These are phyloP conservation scores for Polydesmus complanatus DNA, from an alignment of 2,888 invertebrate genomes.

Conservation along the genomic window DNA sequence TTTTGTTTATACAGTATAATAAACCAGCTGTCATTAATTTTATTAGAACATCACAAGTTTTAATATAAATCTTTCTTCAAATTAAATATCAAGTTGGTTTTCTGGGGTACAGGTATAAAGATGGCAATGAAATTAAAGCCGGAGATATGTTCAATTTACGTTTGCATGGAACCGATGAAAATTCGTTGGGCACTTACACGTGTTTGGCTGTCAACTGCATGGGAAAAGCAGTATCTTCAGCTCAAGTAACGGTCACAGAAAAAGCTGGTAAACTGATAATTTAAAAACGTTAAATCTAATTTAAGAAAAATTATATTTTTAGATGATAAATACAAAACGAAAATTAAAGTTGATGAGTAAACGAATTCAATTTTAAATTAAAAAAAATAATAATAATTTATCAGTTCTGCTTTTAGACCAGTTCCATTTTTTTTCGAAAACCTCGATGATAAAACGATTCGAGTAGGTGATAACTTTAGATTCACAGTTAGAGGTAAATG, in stretches of 20 bases:
- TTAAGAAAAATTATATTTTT: background rate
- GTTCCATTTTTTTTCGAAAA: slow-evolving; percentile 13
- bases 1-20: too few species aligned
- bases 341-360: slow-evolving; percentile 12
- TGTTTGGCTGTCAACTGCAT: slow-evolving; percentile 80
- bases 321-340: slow-evolving; percentile 11
- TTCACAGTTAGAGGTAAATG: slow-evolving; percentile 17
- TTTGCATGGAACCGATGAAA: slow-evolving; percentile 60
- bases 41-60: too few species aligned
- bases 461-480: slow-evolving; percentile 16
- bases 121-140: slow-evolving; percentile 49
- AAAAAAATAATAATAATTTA: background rate
- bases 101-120: slow-evolving; percentile 24
- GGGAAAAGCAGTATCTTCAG: slow-evolving; percentile 68
- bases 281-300: background rate
- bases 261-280: slow-evolving; percentile 27
- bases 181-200: slow-evolving; percentile 71
- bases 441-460: slow-evolving; percentile 17
- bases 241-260: slow-evolving; percentile 66
- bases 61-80: too few species aligned
- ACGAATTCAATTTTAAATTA: background rate
- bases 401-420: slow-evolving; percentile 3
- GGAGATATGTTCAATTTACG: slow-evolving; percentile 79
- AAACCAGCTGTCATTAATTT: too few species aligned
- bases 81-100: too few species aligned